Evolutionary conservation across 2,888 invertebrate species (phyloP), one percentile per base, ranked within the genome.

Genomic region (Patella caerulea): DNA sequence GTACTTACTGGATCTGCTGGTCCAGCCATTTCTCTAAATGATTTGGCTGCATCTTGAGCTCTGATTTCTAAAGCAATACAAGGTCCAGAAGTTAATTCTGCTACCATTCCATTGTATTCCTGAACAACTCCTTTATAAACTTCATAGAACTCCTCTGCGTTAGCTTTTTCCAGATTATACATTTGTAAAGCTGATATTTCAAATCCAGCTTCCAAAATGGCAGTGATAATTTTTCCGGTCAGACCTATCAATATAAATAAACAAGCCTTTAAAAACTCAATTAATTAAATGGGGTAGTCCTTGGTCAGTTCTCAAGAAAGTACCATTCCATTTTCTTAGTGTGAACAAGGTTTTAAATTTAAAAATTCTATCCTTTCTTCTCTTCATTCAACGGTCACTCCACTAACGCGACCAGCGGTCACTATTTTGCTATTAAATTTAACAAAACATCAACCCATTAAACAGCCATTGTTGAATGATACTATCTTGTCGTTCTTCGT

Each of bases 61-160:
- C 87, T 73, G 34, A 98, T 94, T 93, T 98, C 98, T 93, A 98
- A 92, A 0, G 95, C 97, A 72, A 98, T 94, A 90, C 96, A 96
- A 0, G 96, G 94, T 0, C 98, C 98, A 83, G 96, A 95, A 15
- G 96, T 93, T 76, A 97, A 92, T 91, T 98, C 96, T 74, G 94
- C 93, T 17, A 97, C 95, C 95, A 98, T 95, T 52, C 83, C 81
- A 14, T 85, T 82, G 83, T 92, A 92, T 83, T 92, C 92, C 75
- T 90, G 88, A 9, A 92, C 89, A 4, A 92, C 96, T 2, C 97
- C 97, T 90, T 96, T 96, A 91, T 98, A 98, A 4, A 98, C 95
- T 92, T 98, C 97, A 88, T 95, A 94, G 92, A 98, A 98, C 91
- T 98, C 97, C 86, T 96, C 96, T 7, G 96, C 96, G 91, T 97